Evolutionary conservation across 2,113 vertebrate genomes (phyloP).

Genomic region (Otocyon megalotis): DNA sequence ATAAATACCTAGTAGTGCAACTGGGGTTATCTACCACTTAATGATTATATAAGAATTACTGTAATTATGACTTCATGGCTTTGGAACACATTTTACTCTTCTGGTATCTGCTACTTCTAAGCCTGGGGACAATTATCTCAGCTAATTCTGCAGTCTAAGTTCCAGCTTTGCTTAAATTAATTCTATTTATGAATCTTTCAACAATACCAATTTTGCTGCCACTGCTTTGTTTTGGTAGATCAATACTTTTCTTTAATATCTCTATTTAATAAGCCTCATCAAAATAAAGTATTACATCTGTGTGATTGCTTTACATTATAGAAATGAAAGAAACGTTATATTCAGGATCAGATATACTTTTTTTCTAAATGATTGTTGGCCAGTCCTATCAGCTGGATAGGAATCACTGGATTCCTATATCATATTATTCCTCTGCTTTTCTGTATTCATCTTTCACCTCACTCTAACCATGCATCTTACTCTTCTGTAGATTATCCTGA

Average conservation of each 20-base stretch:
- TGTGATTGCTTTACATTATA: neutral
- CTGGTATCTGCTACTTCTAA: neutral
- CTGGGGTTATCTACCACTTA: neutral
- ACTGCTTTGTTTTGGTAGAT: neutral
- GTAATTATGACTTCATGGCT: neutral
- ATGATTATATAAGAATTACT: neutral
- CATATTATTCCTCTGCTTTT: neutral
- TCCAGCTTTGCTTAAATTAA: neutral
- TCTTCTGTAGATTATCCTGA: neutral
- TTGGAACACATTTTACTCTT: neutral
- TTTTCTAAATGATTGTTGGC: neutral
- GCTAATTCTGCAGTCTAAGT: neutral
- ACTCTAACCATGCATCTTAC: neutral
- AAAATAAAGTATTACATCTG: neutral
- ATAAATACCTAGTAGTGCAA: neutral
- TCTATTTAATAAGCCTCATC: neutral
- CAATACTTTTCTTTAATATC: neutral
- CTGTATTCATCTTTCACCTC: too few species aligned
- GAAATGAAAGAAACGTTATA: neutral
- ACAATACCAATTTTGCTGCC: neutral
- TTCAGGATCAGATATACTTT: neutral
- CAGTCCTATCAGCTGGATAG: neutral
- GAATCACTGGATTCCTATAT: neutral
- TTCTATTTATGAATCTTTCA: neutral
- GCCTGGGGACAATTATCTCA: neutral